These are phyloP conservation scores for Esperia sulphurella DNA, from an alignment of 2,888 invertebrate species.

Conservation along the genomic window DNA sequence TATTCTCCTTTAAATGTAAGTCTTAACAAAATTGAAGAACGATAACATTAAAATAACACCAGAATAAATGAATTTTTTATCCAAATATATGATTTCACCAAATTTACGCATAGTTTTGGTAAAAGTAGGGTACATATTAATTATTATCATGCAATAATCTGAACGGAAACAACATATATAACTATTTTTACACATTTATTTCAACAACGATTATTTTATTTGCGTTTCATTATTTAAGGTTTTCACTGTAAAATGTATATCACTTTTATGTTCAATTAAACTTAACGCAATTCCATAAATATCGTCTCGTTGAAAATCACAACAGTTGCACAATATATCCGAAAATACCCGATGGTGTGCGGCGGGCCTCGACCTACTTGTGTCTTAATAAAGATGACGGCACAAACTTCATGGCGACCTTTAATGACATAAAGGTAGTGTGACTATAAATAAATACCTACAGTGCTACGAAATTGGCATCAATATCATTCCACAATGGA, in stretches of 20 bases:
- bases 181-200: too few relatives aligned
- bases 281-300: not conserved
- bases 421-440: conserved; percentile 8
- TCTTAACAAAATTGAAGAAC: too few relatives aligned
- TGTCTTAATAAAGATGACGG: conserved; percentile 20
- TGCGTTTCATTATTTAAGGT: too few relatives aligned
- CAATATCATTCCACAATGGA: not conserved
- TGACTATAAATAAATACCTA: not conserved
- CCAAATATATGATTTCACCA: too few relatives aligned
- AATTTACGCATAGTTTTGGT: too few relatives aligned
- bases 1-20: too few relatives aligned
- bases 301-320: conserved; percentile 24
- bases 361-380: conserved; percentile 62
- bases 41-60: too few relatives aligned
- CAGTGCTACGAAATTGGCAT: not conserved
- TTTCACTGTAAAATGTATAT: not conserved
- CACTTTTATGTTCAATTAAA: not conserved
- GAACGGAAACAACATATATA: too few relatives aligned
- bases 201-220: too few relatives aligned
- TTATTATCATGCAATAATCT: too few relatives aligned
- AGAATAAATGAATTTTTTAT: too few relatives aligned
- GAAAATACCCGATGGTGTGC: conserved; percentile 48
- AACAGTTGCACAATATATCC: conserved; percentile 57
- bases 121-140: too few relatives aligned
- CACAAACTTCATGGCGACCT: conserved; percentile 8